These are phyloP conservation scores for Drosophila lowei DNA, from an alignment of 1,140 invertebrate species.

Conservation along the genomic window DNA sequence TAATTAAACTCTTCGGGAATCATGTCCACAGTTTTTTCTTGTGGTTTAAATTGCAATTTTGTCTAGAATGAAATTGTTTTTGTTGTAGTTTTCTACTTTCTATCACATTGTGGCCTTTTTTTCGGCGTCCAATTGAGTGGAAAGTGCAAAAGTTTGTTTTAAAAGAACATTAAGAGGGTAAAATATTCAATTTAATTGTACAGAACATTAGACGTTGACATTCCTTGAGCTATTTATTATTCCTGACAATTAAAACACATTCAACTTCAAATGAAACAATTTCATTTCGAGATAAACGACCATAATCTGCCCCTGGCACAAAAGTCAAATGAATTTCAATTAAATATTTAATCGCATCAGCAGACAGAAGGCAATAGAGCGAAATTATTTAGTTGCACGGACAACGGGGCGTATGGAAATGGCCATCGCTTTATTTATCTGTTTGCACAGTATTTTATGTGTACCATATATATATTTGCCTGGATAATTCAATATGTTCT, in stretches of 20 bases:
- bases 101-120: too few relatives aligned
- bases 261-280: constrained; percentile 15
- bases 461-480: constrained; percentile 1
- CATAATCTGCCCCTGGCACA: constrained; percentile 17
- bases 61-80: too few relatives aligned
- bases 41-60: too few relatives aligned
- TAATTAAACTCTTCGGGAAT: constrained; percentile 7
- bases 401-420: constrained; percentile 48
- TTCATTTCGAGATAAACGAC: constrained; percentile 17
- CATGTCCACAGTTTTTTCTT: neutral
- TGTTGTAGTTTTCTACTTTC: too few relatives aligned
- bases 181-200: too few relatives aligned
- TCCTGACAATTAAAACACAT: constrained; percentile 9
- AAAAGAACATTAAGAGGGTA: too few relatives aligned
- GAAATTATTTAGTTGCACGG: constrained; percentile 15
- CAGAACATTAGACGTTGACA: too few relatives aligned
- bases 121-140: too few relatives aligned
- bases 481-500: constrained; percentile 62
- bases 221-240: too few relatives aligned
- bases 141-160: too few relatives aligned
- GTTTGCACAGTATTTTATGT: constrained; percentile 9
- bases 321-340: constrained; percentile 32
- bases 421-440: constrained; percentile 27
- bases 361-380: constrained; percentile 28
- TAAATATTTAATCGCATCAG: constrained; percentile 51